Conservation (phyloP, 2,888 invertebrate species). For the Hyposoter dolosus region DNA sequence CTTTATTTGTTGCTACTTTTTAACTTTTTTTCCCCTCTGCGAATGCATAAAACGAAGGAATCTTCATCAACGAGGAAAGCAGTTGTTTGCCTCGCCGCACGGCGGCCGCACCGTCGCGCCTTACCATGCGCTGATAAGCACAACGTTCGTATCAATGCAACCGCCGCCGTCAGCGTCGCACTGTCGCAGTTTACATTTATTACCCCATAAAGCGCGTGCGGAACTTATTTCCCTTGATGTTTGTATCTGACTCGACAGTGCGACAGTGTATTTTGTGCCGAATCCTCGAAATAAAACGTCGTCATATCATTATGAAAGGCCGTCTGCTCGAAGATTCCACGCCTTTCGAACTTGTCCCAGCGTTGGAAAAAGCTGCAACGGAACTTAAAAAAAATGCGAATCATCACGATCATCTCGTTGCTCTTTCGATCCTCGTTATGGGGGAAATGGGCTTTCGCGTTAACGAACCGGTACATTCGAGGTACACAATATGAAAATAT, state of each 20-base stretch:
- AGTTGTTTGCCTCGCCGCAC: neutral
- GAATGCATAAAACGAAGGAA: neutral
- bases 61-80: neutral
- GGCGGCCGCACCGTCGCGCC: neutral
- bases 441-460: conserved; percentile 77
- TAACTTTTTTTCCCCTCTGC: neutral
- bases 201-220: neutral
- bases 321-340: conserved; percentile 79
- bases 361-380: conserved; percentile 70
- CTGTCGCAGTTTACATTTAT: neutral
- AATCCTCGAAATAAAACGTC: neutral
- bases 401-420: conserved; percentile 79
- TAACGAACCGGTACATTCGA: conserved; percentile 23
- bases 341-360: conserved; percentile 70
- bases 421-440: conserved; percentile 77
- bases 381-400: conserved; percentile 71
- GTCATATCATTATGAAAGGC: conserved; percentile 58
- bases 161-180: neutral
- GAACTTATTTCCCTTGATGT: neutral
- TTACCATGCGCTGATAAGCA: conserved; percentile 9
- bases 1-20: neutral
- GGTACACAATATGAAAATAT: conserved; percentile 47
- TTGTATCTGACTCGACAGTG: neutral
- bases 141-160: neutral
- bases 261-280: conserved; percentile 2